A percentile compares a stretch with the other conserved stretches of the same genome.
These are phyloP conservation scores for Anolis carolinensis DNA, from an alignment of 2,113 vertebrate genomes.

Conservation along the genomic window DNA sequence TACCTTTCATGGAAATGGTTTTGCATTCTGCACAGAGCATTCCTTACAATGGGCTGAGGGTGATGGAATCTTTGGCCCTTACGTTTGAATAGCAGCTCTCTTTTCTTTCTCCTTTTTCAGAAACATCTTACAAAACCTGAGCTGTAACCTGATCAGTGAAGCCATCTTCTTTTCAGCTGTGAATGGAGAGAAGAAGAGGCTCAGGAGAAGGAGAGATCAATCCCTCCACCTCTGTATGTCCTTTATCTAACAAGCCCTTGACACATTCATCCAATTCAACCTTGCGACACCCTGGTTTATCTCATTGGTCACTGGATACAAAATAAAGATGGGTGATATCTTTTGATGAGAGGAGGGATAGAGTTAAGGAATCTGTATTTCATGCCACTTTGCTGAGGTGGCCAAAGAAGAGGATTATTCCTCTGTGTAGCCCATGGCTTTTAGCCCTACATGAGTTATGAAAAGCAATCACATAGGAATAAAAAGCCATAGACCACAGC, in stretches of 20 bases:
- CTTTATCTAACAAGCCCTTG: slow-evolving; percentile 26
- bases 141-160: background rate
- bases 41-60: slow-evolving; percentile 26
- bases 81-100: slow-evolving; percentile 29
- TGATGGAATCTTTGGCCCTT: slow-evolving; percentile 42
- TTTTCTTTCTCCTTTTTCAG: background rate
- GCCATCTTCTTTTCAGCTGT: slow-evolving; percentile 42
- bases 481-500: slow-evolving; percentile 99
- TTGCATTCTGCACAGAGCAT: background rate
- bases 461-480: slow-evolving; percentile 99
- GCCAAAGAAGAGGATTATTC: slow-evolving; percentile 69
- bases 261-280: slow-evolving; percentile 20
- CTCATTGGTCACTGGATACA: slow-evolving; percentile 36
- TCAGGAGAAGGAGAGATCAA: slow-evolving; percentile 41
- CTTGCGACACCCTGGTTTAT: slow-evolving; percentile 35
- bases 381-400: slow-evolving; percentile 33
- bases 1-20: slow-evolving; percentile 7
- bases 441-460: slow-evolving; percentile 97
- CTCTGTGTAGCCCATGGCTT: slow-evolving; percentile 98
- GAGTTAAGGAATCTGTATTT: slow-evolving; percentile 45
- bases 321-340: slow-evolving; percentile 8
- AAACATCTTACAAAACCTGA: background rate
- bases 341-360: background rate
- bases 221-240: slow-evolving; percentile 31
- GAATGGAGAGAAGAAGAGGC: slow-evolving; percentile 30